These are phyloP conservation scores for Ceratina calcarata DNA, from an alignment of 1,140 invertebrate species.

Conservation along the genomic window DNA sequence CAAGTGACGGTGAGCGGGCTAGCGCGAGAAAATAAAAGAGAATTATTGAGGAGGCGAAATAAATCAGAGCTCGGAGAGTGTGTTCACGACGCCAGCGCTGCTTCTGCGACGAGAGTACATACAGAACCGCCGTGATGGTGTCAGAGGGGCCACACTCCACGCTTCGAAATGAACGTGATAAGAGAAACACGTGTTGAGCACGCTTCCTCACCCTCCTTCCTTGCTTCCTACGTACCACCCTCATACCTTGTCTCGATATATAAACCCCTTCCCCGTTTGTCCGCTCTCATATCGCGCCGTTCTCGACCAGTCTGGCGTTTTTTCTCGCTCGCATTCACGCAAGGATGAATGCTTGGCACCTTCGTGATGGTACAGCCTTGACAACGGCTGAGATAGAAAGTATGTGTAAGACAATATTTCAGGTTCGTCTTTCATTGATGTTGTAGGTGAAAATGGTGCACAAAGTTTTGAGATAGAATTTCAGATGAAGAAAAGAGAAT, in stretches of 20 bases:
- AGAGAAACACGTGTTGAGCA: slow-evolving; percentile 78
- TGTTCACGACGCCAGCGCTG: slow-evolving; percentile 7
- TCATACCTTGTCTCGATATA: slow-evolving; percentile 50
- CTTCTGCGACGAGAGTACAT: slow-evolving; percentile 2
- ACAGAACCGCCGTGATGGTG: slow-evolving; percentile 25
- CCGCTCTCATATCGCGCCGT: slow-evolving; percentile 37
- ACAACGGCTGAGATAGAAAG: neutral
- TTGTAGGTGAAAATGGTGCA: too few relatives aligned
- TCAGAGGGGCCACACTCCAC: slow-evolving; percentile 48
- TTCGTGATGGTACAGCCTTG: neutral
- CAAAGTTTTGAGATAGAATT: too few relatives aligned
- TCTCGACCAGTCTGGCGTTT: slow-evolving; percentile 35
- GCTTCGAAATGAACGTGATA: slow-evolving; percentile 73
- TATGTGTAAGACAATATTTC: neutral
- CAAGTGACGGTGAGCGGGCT: slow-evolving; percentile 21
- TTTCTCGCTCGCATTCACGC: slow-evolving; percentile 5
- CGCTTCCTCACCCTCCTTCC: slow-evolving; percentile 60
- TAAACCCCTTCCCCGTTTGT: slow-evolving; percentile 15
- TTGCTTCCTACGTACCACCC: slow-evolving; percentile 22
- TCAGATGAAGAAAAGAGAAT: too few relatives aligned
- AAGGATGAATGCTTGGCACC: too few relatives aligned
- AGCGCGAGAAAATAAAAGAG: slow-evolving; percentile 69
- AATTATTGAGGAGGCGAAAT: slow-evolving; percentile 72
- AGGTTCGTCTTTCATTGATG: neutral
- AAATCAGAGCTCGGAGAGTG: slow-evolving; percentile 63